phyloP scores from a whole-genome alignment of 2,797 vertebrate species.

The Anguilla anguilla region DNA sequence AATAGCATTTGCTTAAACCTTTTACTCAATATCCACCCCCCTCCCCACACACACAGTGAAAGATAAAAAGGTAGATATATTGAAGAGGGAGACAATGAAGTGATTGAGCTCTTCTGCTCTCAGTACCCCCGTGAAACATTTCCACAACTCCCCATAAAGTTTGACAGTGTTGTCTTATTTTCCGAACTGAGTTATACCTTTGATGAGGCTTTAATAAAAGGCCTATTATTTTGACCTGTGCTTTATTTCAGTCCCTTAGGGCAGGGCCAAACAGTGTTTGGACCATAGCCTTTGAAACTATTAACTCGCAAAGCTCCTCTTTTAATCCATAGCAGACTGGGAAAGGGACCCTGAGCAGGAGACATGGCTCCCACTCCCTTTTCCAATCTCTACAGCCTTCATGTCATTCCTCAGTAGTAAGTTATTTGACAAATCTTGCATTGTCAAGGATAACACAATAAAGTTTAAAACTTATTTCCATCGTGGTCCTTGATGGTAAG shows the following conservation, averaged over 20 bases:
- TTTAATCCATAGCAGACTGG: neutral
- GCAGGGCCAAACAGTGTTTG: neutral
- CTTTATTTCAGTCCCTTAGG: neutral
- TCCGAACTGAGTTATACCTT: neutral
- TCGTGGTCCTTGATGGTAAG: too few relatives aligned
- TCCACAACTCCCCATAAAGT: neutral
- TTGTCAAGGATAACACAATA: too few relatives aligned
- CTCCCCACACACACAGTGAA: too few relatives aligned
- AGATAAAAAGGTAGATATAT: too few relatives aligned
- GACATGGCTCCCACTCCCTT: neutral
- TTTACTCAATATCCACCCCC: too few relatives aligned
- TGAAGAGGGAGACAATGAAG: neutral
- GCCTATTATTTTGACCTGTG: neutral
- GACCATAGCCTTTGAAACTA: neutral
- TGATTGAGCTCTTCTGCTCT: neutral
- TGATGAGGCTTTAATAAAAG: neutral
- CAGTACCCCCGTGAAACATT: neutral
- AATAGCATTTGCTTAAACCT: neutral
- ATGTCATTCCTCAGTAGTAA: neutral
- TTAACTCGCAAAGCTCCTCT: neutral
- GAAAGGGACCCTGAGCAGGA: neutral
- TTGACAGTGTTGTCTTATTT: neutral
- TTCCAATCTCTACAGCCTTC: neutral
- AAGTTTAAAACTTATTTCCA: too few relatives aligned
- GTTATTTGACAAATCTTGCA: too few relatives aligned